Evolutionary conservation across 2,113 vertebrate genomes (phyloP), one percentile per base, ranked within the genome.

Genomic region (Colius striatus): DNA sequence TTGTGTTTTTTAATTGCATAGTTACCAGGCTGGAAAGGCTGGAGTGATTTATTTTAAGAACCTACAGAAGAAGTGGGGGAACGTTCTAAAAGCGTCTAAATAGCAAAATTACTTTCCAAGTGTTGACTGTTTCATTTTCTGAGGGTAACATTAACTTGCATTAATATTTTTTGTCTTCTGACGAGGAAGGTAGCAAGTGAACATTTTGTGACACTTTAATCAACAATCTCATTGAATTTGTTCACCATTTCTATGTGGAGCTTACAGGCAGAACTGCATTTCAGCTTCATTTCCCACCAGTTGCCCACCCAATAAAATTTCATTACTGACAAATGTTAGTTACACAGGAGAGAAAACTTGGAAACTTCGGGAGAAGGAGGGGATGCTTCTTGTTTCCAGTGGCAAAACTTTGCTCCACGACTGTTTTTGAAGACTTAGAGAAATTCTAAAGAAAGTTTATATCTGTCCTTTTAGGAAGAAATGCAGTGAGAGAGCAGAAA

Each of bases 21-120:
- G 83, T 94, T 95, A 77, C 48, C 93, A 95, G 83, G 79, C 79
- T 92, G 85, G 15, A 92, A 93, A 90, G 86, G 93, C 85, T 95
- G 88, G 73, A 94, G 61, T 18, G 65, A 72, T 95, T 95, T 94
- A 93, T 95, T 95, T 95, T 92, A 88, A 96, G 93, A 86, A 77
- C n/a, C 47, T 80, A 3, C 68, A 71, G 20, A 8, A 73, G 17
- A 38, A 92, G 4, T 9, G 7, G n/a, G 68, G 45, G 53, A 78
- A 84, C 65, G 81, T 92, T 67, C 47, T 65, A 36, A 68, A 72
- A 84, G 80, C 55, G 51, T 92, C 72, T 80, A 89, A 65, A 84
- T 61, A 61, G 47, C 65, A 90, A 60, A 57, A 75, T 65, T 54
- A 22, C 68, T 84, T 89, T 89, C 73, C 50, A 62, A 75, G 17